Evolutionary conservation across 2,797 vertebrate genomes (phyloP).

Genomic region (Manis pentadactyla): DNA sequence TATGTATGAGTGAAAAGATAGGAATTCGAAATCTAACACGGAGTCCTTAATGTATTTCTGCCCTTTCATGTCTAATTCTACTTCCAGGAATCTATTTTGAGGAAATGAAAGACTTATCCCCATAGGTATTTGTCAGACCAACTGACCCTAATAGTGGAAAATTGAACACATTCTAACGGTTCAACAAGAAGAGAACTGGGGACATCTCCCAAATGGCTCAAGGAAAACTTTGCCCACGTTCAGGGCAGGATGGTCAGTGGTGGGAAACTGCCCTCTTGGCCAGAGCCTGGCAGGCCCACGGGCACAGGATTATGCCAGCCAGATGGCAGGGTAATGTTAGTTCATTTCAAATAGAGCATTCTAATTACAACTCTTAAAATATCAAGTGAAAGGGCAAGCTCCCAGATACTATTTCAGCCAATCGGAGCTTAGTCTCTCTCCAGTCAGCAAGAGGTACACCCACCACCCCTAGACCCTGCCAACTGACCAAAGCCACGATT

Average conservation of each 20-base stretch:
- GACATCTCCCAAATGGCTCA: neutral
- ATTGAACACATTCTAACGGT: neutral
- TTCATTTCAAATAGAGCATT: neutral
- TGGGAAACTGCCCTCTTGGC: neutral
- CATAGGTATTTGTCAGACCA: neutral
- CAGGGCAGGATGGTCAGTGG: neutral
- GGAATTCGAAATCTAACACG: neutral
- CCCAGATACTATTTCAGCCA: too few species aligned
- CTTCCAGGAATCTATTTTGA: neutral
- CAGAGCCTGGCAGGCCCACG: neutral
- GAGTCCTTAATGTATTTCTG: neutral
- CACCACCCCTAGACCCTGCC: too few species aligned
- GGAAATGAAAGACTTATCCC: neutral
- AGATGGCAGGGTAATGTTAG: neutral
- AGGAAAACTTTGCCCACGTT: neutral
- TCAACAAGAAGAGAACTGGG: neutral
- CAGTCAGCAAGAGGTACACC: too few species aligned
- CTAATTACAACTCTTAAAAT: conserved; percentile 54
- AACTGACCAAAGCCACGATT: too few species aligned
- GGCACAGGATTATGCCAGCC: neutral
- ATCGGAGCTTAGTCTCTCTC: too few species aligned
- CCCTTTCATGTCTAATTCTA: neutral
- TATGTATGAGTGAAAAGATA: neutral
- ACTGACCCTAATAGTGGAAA: neutral
- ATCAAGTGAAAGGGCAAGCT: too few species aligned